Conservation (phyloP, 2,113 vertebrate species). For the Leucopsar rothschildi region DNA sequence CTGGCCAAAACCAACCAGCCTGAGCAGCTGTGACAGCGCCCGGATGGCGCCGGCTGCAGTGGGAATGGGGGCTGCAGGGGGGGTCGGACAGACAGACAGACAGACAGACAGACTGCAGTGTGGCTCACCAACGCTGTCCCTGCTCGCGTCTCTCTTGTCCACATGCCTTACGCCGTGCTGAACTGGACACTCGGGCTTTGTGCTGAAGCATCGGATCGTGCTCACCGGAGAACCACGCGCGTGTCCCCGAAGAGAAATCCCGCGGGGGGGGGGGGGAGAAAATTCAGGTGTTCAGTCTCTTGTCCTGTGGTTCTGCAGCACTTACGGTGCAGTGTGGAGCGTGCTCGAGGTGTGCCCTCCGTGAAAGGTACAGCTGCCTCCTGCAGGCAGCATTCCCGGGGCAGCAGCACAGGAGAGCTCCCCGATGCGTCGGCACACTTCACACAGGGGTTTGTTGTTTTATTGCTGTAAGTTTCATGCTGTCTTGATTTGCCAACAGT, state of each 20-base stretch:
- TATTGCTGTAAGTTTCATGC: conserved; percentile 60
- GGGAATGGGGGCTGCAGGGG: conserved; percentile 1
- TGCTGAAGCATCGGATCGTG: not conserved
- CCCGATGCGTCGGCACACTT: not conserved
- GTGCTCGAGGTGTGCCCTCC: not conserved
- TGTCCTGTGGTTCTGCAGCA: conserved; percentile 14
- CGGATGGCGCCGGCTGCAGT: not conserved
- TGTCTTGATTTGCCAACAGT: conserved; percentile 68
- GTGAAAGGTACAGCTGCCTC: conserved; percentile 1
- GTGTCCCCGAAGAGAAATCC: not conserved
- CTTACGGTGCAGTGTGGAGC: not conserved
- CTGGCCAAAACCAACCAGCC: conserved; percentile 32
- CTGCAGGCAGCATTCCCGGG: not conserved
- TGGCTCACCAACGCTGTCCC: not conserved
- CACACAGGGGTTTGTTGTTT: conserved; percentile 9
- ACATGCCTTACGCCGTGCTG: conserved; percentile 55
- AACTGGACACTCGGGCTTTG: not conserved
- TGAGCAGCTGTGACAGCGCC: not conserved
- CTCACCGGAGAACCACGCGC: not conserved
- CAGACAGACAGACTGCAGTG: not conserved
- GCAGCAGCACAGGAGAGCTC: not conserved
- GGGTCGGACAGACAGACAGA: not conserved
- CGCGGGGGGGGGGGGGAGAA: not conserved
- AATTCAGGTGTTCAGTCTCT: not conserved
- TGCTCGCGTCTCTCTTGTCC: conserved; percentile 28